A percentile compares a stretch with the other conserved stretches of the same genome.
Conservation (phyloP, 2,113 vertebrate species). For the Vulpes vulpes region DNA sequence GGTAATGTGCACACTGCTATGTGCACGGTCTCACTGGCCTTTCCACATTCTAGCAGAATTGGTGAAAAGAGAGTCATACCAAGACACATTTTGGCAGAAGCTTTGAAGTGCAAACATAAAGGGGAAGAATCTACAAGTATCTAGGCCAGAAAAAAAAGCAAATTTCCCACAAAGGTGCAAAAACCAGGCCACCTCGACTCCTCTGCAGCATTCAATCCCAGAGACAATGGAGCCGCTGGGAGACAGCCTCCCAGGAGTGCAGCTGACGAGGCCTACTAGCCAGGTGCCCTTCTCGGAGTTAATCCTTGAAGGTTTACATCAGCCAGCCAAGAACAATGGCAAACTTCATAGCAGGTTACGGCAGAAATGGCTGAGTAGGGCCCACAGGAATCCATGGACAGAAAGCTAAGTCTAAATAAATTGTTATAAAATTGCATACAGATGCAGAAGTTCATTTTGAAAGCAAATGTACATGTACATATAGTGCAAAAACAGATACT, state of each 20-base stretch:
- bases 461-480: background rate
- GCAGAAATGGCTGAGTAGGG: background rate
- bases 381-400: background rate
- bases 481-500: background rate
- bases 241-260: background rate
- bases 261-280: rapidly evolving
- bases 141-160: background rate
- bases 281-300: background rate
- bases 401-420: background rate
- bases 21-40: background rate
- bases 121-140: background rate
- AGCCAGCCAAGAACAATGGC: background rate
- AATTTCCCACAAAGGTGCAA: slow-evolving; percentile 8
- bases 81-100: background rate
- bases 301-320: background rate
- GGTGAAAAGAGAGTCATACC: background rate
- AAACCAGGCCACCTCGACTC: background rate
- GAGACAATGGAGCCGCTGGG: background rate
- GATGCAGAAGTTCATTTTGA: background rate
- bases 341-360: background rate
- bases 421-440: background rate
- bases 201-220: background rate
- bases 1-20: background rate
- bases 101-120: slow-evolving; percentile 32
- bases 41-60: background rate